Evolutionary conservation across 2,888 invertebrate genomes (phyloP), one percentile per base, ranked within the genome.

Genomic region (Hydrotaea cyrtoneurina): DNA sequence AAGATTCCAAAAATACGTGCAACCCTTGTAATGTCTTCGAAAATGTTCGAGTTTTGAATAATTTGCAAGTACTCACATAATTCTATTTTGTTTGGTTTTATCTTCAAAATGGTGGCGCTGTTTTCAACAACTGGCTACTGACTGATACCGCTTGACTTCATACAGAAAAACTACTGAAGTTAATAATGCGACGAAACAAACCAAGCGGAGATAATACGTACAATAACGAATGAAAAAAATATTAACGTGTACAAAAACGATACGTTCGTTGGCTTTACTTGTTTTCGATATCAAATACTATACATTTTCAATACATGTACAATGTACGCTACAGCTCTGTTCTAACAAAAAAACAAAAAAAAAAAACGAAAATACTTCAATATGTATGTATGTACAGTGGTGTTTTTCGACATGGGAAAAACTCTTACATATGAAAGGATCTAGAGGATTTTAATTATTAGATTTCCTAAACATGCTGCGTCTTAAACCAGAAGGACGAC

Each of bases 401-500:
- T 39, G 31, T 21, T 57, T 26, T 55, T 21, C 66, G 26, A 59
- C 21, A 46, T 26, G 43, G 17, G 50, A 55, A 59, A 17, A 21
- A 64, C 23, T 10, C 43, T 43, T 43, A 43, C 43, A 11, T 43
- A 72, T 46, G 17, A 53, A 5, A 64, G n/a, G n/a, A n/a, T n/a
- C n/a, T n/a, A n/a, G n/a, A 39, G 39, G 17, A 2, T 39, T 43
- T 53, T 46, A 46, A 39, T 64, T 39, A 21, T 72, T 74, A 4
- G 17, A 43, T 36, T 78, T 82, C 2, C 83, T 86, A 0, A 55
- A 71, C 86, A 81, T 86, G 81, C 26, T 81, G 43, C 80, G 86
- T n/a, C 87, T 82, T 69, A 88, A 76, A 19, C 87, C 87, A n/a
- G 83, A 87, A 39, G 87, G 80, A 2, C 87, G 87, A 62, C 87